A percentile compares a stretch with the other conserved stretches of the same genome.
phyloP scores from a whole-genome alignment of 2,113 vertebrate genomes.

The Sigmodon hispidus region DNA sequence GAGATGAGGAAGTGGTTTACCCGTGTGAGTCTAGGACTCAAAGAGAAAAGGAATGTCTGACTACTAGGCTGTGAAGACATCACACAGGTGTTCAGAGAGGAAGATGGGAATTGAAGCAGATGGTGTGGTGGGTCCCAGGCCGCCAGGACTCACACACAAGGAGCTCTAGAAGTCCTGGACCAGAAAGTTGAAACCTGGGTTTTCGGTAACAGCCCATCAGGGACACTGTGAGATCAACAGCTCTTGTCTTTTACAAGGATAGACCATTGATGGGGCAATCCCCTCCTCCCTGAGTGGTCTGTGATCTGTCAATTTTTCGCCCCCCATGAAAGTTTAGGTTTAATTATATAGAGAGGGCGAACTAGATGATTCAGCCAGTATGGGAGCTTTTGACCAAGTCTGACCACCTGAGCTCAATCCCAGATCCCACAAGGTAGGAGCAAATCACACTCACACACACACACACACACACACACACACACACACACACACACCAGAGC shows the following conservation, averaged over 20 bases:
- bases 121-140: not conserved
- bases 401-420: not conserved
- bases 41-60: not conserved
- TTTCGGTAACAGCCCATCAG: not conserved
- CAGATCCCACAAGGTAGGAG: not conserved
- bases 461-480: not conserved
- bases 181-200: not conserved
- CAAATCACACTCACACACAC: not conserved
- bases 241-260: not conserved
- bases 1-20: not conserved
- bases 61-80: not conserved
- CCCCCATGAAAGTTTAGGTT: not conserved
- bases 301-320: not conserved
- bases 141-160: not conserved
- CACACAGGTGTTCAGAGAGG: accelerated
- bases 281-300: not conserved
- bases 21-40: not conserved
- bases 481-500: not conserved
- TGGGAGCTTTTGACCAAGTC: not conserved
- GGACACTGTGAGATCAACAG: not conserved
- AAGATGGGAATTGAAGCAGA: not conserved
- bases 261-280: not conserved
- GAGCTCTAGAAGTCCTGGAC: not conserved
- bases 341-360: not conserved
- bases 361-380: not conserved